These are phyloP conservation scores for Drosophila nigromelanica DNA, from an alignment of 1,140 invertebrate species.

Conservation along the genomic window DNA sequence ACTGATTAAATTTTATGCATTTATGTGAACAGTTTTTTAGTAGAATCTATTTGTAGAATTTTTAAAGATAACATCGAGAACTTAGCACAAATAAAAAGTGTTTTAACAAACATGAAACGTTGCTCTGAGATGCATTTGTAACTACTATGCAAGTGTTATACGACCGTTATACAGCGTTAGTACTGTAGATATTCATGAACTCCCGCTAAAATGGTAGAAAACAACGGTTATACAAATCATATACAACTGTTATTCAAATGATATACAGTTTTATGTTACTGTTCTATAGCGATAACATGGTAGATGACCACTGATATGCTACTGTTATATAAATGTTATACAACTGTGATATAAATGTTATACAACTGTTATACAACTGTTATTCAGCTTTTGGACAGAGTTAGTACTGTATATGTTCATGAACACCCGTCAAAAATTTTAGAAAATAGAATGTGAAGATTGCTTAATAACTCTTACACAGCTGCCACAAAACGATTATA, in stretches of 20 bases:
- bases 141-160: neutral
- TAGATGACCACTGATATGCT: neutral
- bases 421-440: too few species aligned
- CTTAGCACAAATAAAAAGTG: slow-evolving; percentile 9
- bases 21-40: slow-evolving; percentile 26
- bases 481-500: too few species aligned
- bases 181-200: too few species aligned
- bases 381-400: neutral
- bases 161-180: neutral
- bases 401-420: too few species aligned
- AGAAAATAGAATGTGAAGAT: neutral
- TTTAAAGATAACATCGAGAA: neutral
- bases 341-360: neutral
- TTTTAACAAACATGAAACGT: neutral
- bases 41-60: slow-evolving; percentile 14
- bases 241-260: too few species aligned
- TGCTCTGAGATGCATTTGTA: too few species aligned
- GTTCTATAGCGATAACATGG: too few species aligned
- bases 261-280: too few species aligned
- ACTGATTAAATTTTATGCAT: slow-evolving; percentile 71
- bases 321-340: neutral
- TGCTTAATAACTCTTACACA: too few species aligned
- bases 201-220: too few species aligned
- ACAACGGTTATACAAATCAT: too few species aligned
- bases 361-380: neutral